Evolutionary conservation across 1,140 invertebrate species (phyloP), one percentile per base, ranked within the genome.

Genomic region (Drosophila mojavensis): DNA sequence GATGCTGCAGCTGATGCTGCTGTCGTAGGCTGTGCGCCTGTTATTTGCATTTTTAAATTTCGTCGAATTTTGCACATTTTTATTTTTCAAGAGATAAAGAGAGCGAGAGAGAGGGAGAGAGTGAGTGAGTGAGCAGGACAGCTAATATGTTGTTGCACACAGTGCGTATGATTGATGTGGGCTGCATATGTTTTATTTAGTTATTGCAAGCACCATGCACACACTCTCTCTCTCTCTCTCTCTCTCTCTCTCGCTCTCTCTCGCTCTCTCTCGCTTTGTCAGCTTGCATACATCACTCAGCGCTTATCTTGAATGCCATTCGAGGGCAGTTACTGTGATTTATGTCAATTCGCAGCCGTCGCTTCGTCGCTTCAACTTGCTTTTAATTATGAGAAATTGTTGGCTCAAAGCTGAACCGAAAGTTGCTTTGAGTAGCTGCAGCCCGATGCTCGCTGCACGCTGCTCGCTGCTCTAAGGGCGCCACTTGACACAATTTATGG

Each of bases 401-500:
- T 11, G 13, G 26, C 45, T 55, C 36, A 43, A 48, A 39, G 45
- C 74, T 24, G 47, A 24, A 13, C 56, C 11, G 43, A 45, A 15
- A 26, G 50, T 9, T 54, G 59, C 58, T n/a, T 48, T n/a, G 50
- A 48, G 72, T 53, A 7, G 50, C 24, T 33, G 51, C 51, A 17
- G 28, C 28, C 4, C 28, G 28, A 1, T 30, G 28, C 47, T 45
- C 20, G 20, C 20, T 24, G 20, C 20, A 5, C 28, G 28, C 28
- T 30, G 28, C 47, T 45, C 20, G 20, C 20, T 24, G 20, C 20
- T 24, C 20, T 24, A 24, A 24, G 20, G 20, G 20, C 3, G 20
- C 66, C 62, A 72, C 79, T 88, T 88, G 79, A 79, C 82, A 88
- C 79, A 88, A 64, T 82, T 88, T 76, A 69, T 69, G 83, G 79